A percentile compares a stretch with the other conserved stretches of the same genome.
phyloP scores from a whole-genome alignment of 2,113 vertebrate species.

The Macroglossus sobrinus region DNA sequence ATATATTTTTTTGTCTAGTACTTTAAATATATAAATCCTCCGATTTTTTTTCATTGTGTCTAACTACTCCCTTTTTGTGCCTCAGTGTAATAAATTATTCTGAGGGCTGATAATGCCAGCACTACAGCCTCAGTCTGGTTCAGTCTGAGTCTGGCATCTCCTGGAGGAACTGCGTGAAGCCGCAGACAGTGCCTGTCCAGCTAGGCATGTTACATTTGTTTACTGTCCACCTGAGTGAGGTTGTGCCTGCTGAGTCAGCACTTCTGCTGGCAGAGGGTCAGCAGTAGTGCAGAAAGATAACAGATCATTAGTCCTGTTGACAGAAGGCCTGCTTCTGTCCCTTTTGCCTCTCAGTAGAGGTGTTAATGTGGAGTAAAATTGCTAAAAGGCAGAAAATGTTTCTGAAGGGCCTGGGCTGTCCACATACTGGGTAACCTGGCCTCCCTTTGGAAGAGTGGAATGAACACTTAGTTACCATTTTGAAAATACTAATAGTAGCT shows the following conservation, averaged over 20 bases:
- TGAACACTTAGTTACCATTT: neutral
- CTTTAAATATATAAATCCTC: neutral
- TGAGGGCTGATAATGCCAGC: neutral
- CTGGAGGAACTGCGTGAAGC: neutral
- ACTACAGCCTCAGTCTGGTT: no score
- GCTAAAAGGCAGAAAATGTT: neutral
- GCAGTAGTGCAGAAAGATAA: slow-evolving; percentile 22
- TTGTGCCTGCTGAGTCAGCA: slow-evolving; percentile 20
- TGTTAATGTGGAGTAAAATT: slow-evolving; percentile 45
- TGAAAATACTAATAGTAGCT: neutral
- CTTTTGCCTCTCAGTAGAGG: neutral
- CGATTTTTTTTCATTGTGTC: neutral
- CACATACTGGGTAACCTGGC: neutral
- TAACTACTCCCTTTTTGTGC: neutral
- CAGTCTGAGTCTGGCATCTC: rapidly evolving
- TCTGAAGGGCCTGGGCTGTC: neutral
- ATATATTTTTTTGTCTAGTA: neutral
- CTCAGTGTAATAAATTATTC: neutral
- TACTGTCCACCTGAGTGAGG: neutral
- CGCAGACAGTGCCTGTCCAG: neutral
- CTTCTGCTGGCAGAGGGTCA: neutral
- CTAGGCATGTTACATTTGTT: neutral
- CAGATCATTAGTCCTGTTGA: slow-evolving; percentile 33
- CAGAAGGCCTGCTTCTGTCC: neutral
- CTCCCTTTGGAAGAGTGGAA: neutral